Evolutionary conservation across 2,113 vertebrate genomes (phyloP).

Genomic region (Aspiorhynchus laticeps): DNA sequence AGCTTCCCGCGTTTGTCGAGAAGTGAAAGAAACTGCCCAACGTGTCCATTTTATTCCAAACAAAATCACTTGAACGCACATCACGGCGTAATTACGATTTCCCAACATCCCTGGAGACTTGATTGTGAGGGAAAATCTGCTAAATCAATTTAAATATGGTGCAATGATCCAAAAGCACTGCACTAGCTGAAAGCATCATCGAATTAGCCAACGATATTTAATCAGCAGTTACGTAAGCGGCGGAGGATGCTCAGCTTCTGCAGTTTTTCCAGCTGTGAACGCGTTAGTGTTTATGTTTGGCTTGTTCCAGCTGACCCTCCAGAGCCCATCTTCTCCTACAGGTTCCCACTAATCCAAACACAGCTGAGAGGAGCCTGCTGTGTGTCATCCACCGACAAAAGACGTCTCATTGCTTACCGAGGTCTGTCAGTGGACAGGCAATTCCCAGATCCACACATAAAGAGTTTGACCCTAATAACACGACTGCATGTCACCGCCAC

Average conservation of each 20-base stretch:
- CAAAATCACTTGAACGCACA: background rate
- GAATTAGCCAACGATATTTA: background rate
- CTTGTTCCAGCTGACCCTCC: background rate
- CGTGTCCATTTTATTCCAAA: background rate
- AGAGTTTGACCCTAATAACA: background rate
- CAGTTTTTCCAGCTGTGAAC: background rate
- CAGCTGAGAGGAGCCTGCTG: constrained; percentile 1
- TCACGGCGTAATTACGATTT: background rate
- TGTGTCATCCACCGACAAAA: background rate
- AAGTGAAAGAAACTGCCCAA: background rate
- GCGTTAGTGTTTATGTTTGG: background rate
- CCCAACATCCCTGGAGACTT: background rate
- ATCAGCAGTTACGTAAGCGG: background rate
- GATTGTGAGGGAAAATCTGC: background rate
- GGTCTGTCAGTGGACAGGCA: background rate
- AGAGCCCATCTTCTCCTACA: background rate
- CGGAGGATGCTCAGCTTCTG: background rate
- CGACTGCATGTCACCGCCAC: background rate
- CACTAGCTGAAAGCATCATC: background rate
- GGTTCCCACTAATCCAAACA: background rate
- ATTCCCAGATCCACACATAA: background rate
- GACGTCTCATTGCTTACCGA: background rate
- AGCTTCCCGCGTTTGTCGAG: background rate
- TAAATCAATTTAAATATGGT: background rate
- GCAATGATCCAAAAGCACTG: background rate